A percentile compares a stretch with the other conserved stretches of the same genome.
Conservation (phyloP, 2,888 invertebrate genomes). For the Actias luna region DNA sequence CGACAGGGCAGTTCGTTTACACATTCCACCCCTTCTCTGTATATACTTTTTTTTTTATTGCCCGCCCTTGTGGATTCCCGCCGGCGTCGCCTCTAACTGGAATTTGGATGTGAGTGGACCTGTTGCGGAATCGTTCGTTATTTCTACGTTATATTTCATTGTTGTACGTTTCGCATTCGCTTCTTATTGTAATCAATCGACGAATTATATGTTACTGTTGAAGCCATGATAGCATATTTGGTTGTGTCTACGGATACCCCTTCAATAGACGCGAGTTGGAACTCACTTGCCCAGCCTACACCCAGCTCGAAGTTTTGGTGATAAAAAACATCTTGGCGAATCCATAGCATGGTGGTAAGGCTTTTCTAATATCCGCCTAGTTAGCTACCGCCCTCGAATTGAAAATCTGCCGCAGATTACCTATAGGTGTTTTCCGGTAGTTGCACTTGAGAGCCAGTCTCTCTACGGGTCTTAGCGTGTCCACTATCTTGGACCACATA, state of each 20-base stretch:
- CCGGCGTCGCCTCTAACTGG: slow-evolving; percentile 24
- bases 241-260: not conserved
- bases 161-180: not conserved
- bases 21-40: slow-evolving; percentile 58
- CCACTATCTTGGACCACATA: no score
- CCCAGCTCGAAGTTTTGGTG: no score
- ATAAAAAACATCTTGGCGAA: no score
- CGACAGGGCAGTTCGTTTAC: slow-evolving; percentile 59
- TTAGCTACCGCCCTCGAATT: no score
- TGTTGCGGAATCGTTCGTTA: slow-evolving; percentile 30
- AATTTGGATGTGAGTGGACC: slow-evolving; percentile 30
- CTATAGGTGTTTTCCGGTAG: no score
- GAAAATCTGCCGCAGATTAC: no score
- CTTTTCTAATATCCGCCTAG: no score
- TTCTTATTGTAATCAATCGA: not conserved
- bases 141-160: slow-evolving; percentile 29
- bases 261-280: not conserved
- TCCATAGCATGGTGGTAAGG: no score
- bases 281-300: no score
- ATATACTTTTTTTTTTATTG: slow-evolving; percentile 40
- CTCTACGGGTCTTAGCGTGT: no score
- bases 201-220: not conserved
- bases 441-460: no score
- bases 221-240: no score
- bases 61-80: slow-evolving; percentile 29